Conservation (phyloP, 1,140 invertebrate species). For the Drosophila chauvacae region DNA sequence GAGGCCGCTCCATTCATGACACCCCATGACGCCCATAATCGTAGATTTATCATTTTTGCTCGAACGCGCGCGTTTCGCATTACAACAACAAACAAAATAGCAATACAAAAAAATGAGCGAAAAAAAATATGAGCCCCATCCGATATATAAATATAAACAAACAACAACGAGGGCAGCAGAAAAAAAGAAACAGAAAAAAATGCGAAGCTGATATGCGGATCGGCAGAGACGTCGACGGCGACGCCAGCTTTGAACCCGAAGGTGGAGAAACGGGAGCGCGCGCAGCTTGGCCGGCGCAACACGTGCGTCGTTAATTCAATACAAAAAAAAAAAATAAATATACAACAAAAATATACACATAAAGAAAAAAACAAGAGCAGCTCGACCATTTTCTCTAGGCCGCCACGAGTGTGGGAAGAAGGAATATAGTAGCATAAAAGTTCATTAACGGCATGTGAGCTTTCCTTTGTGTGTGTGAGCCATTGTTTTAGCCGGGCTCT, state of each 20-base stretch:
- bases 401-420: conserved; percentile 3
- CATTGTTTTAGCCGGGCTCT: conserved; percentile 48
- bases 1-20: conserved; percentile 57
- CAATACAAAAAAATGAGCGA: conserved; percentile 18
- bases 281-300: conserved; percentile 62
- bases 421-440: conserved; percentile 60
- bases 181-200: conserved; percentile 21
- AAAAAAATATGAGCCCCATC: conserved; percentile 23
- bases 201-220: conserved; percentile 44
- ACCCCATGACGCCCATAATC: conserved; percentile 68
- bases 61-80: conserved; percentile 62
- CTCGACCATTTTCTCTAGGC: conserved; percentile 22
- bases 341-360: conserved; percentile 8
- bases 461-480: conserved; percentile 26
- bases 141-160: conserved; percentile 64
- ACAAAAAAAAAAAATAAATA: conserved; percentile 26
- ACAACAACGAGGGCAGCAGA: conserved; percentile 37
- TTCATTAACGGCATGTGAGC: conserved; percentile 74
- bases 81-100: conserved; percentile 50
- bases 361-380: conserved; percentile 53
- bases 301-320: conserved; percentile 78
- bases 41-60: conserved; percentile 66
- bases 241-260: conserved; percentile 39
- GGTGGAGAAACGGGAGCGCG: conserved; percentile 26
- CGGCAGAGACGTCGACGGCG: conserved; percentile 21